phyloP scores from a whole-genome alignment of 2,113 vertebrate species.

The Anolis carolinensis region DNA sequence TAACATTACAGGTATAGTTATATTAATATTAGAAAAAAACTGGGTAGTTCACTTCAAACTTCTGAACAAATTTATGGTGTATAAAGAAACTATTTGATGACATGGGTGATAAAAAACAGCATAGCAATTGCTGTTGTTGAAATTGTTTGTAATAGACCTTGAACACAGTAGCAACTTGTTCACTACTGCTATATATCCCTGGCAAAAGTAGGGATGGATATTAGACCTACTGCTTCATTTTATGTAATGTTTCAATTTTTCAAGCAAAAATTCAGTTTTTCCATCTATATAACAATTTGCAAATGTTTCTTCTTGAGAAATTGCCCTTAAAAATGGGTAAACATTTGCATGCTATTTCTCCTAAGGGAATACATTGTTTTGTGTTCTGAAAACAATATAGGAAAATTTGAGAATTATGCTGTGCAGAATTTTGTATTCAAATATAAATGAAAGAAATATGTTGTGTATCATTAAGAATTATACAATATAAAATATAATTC shows the following conservation, averaged over 20 bases:
- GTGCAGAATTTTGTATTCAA: not conserved
- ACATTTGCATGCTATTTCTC: not conserved
- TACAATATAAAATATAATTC: not conserved
- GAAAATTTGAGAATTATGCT: not conserved
- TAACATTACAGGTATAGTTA: not conserved
- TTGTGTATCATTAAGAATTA: not conserved
- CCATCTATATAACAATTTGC: not conserved
- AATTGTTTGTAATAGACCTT: not conserved
- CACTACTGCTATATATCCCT: not conserved
- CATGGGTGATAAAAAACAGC: not conserved
- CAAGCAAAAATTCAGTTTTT: not conserved
- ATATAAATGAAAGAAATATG: not conserved
- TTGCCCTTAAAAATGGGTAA: not conserved
- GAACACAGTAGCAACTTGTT: not conserved
- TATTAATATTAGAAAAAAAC: not conserved
- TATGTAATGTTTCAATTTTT: not conserved
- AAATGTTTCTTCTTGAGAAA: not conserved
- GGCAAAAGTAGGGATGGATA: not conserved
- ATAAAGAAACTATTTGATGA: not conserved
- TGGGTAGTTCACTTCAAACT: not conserved
- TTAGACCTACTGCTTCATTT: not conserved
- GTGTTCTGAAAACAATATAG: not conserved
- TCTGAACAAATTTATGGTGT: not conserved
- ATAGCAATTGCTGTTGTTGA: not conserved
- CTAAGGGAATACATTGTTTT: not conserved